These are phyloP conservation scores for Notoglanidium macrostoma DNA, from an alignment of 2,797 vertebrate genomes.

Conservation along the genomic window DNA sequence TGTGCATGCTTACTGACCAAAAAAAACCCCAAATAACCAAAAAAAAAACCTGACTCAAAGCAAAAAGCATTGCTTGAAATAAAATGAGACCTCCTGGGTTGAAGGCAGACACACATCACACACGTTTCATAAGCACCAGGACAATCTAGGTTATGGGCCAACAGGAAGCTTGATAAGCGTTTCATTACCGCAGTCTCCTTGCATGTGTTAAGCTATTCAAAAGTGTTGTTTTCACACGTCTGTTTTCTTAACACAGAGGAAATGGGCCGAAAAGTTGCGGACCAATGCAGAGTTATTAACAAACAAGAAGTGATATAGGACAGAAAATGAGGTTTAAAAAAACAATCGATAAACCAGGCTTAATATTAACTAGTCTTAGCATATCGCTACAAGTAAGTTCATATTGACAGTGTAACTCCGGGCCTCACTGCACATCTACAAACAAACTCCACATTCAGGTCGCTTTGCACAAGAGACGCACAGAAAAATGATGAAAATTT, in stretches of 20 bases:
- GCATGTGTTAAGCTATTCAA: no score
- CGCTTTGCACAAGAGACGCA: not conserved
- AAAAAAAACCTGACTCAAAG: not conserved
- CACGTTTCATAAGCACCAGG: constrained; percentile 18
- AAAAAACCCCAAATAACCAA: not conserved
- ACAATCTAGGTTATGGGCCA: constrained; percentile 10
- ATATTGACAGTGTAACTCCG: not conserved
- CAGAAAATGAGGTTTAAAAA: not conserved
- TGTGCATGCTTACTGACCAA: not conserved
- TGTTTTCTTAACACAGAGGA: not conserved
- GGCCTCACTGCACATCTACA: not conserved
- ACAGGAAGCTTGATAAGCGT: not conserved
- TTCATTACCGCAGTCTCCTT: not conserved
- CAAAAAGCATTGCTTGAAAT: constrained; percentile 1
- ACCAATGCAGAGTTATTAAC: not conserved
- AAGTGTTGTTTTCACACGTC: no score
- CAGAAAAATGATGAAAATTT: not conserved
- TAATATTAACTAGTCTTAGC: not conserved
- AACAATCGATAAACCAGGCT: not conserved
- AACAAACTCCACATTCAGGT: not conserved
- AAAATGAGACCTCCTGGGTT: not conserved
- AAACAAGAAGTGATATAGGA: not conserved
- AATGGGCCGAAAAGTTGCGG: not conserved
- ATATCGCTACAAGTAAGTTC: not conserved
- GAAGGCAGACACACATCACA: not conserved